Conservation (phyloP, 2,888 invertebrate species). For the Callimorpha dominula region DNA sequence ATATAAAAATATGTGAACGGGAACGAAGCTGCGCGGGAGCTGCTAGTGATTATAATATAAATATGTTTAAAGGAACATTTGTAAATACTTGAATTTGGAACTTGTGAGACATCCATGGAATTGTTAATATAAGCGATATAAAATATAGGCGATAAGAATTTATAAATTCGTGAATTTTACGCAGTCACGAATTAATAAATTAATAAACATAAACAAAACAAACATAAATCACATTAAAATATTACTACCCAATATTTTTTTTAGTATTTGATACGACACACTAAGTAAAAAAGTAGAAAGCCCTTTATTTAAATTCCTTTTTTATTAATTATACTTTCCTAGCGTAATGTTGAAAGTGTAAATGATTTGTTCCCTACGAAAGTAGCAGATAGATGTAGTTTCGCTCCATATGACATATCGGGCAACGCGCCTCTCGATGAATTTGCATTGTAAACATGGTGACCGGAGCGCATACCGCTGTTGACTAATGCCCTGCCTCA, state of each 20-base stretch:
- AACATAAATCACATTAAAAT: no score
- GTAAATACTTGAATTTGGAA: no score
- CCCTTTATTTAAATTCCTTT: constrained; percentile 35
- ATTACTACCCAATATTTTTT: not conserved
- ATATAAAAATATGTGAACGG: no score
- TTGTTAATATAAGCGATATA: no score
- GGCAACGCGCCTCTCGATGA: constrained; percentile 58
- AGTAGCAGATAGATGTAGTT: constrained; percentile 69
- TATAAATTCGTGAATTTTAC: no score
- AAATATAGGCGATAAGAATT: no score
- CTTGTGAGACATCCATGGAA: no score
- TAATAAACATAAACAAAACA: no score
- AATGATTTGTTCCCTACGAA: constrained; percentile 77
- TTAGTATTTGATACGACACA: not conserved
- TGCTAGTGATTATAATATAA: no score
- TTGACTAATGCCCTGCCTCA: constrained; percentile 59
- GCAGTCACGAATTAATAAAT: no score
- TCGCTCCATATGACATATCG: constrained; percentile 84
- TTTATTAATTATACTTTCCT: constrained; percentile 38
- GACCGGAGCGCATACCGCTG: constrained; percentile 56
- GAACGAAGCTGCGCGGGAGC: no score
- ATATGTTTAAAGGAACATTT: no score
- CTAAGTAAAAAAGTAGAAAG: constrained; percentile 27
- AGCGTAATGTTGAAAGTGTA: constrained; percentile 67
- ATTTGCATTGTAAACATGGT: constrained; percentile 75